Base-by-base conservation (phyloP, 2,888 invertebrate genomes). In the Caenorhabditis parvicauda region DNA sequence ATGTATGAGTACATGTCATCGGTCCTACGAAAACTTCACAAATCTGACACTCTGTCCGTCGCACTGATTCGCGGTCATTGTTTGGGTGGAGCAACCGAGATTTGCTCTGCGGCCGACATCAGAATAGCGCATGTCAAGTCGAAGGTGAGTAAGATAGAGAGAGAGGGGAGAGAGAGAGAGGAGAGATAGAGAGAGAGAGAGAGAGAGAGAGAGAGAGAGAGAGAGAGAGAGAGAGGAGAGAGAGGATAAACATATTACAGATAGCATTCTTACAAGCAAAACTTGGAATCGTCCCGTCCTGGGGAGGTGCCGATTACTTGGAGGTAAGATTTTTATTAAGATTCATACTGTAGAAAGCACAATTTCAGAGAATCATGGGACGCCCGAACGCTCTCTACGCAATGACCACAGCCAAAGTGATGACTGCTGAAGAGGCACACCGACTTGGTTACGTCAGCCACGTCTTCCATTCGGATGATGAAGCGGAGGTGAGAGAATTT, bases 21-120 rank as follows among this genome's bases (percentile, higher is more conserved):
- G 1, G 45, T 63, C 14, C 56, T 68, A 3, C 7, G 42, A 2
- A 14, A 43, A 14, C 38, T 68, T 21, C 53, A 59, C 21, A 22
- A 37, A 0, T 61, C 63, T 7, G 54, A 53, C 1, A 55, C 60
- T 1, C 46, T 68, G 22, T 51, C 63, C 19, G 59, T 69, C 21
- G 63, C 64, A 14, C 63, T 64, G 29, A 59, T 69, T 14, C 63
- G 62, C 38, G 69, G 69, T 0, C 59, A 67, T 25, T 54, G 59
- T n/a, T 57, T 70, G 3, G 69, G 69, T 3, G 69, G 69, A 53
- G 66, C 62, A 46, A 70, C 66, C 0, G 69, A 70, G 49, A 64
- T 70, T 9, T 64, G 61, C 45, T 59, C 62, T 7, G 41, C 66
- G 1, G 47, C 64, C 35, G 66, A 70, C 37, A 62, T 70, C 49